Conservation (phyloP, 2,888 invertebrate genomes). For the Monoplex corrugatus region DNA sequence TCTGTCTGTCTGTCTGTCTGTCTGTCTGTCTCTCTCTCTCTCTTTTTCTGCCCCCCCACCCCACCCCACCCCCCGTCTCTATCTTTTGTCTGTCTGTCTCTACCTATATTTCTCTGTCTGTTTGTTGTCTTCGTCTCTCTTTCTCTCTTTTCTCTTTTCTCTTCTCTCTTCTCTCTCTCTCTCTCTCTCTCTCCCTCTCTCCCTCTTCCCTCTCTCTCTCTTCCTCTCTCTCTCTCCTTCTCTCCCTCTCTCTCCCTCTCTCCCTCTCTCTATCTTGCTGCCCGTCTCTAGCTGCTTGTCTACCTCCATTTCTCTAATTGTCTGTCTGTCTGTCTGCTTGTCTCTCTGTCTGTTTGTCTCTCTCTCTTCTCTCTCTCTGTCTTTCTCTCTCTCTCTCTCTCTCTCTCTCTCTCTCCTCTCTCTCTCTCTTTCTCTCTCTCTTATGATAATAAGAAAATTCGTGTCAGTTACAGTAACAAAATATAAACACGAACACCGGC, state of each 20-base stretch:
- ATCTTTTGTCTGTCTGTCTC: background rate
- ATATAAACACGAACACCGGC: too few species aligned
- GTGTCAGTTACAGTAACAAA: too few species aligned
- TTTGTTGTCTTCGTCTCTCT: background rate
- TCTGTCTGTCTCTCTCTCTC: too few species aligned
- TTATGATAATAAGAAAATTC: background rate
- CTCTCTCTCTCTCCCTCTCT: background rate
- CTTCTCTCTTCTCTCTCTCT: background rate
- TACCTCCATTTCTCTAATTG: background rate
- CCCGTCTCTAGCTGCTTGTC: too few species aligned
- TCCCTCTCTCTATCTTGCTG: background rate
- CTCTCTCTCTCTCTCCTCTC: background rate
- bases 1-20: too few species aligned
- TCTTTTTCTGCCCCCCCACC: too few species aligned
- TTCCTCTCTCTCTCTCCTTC: background rate
- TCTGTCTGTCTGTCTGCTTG: background rate
- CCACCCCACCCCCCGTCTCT: background rate
- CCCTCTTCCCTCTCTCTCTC: background rate
- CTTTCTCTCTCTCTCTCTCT: background rate
- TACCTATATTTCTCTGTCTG: background rate
- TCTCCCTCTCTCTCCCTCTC: background rate
- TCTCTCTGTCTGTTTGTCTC: background rate
- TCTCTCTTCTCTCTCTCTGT: background rate
- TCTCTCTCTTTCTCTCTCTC: background rate
- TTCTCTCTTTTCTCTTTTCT: background rate